phyloP scores from a whole-genome alignment of 2,113 vertebrate genomes.

The Manacus vitellinus region DNA sequence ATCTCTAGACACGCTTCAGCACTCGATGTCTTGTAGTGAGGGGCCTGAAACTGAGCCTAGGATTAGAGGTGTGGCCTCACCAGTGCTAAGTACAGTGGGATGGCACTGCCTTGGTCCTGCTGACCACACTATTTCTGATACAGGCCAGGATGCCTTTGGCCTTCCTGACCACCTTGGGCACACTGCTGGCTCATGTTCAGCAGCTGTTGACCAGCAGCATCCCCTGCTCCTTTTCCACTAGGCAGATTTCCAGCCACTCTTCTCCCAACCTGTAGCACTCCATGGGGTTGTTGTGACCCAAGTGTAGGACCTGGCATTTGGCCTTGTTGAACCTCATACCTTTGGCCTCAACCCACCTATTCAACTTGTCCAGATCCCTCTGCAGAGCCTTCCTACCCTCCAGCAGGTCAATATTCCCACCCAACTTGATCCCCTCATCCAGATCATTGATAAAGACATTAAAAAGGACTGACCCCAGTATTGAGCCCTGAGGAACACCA shows the following conservation, averaged over 20 bases:
- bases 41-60: neutral
- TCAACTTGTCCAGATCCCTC: neutral
- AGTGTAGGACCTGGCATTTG: neutral
- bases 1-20: neutral
- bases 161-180: neutral
- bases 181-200: neutral
- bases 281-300: neutral
- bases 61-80: neutral
- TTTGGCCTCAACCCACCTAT: rapidly evolving
- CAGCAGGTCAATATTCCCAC: neutral
- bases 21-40: neutral
- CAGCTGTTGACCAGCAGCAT: neutral
- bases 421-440: neutral
- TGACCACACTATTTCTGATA: neutral
- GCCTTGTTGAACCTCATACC: neutral
- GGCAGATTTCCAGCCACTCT: neutral
- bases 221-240: neutral
- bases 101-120: neutral
- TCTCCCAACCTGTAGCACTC: no score
- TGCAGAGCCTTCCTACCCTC: neutral
- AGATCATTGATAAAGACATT: neutral
- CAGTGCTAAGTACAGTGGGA: neutral
- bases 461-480: neutral
- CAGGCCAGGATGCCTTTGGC: neutral
- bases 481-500: neutral